Conservation (phyloP, 2,113 vertebrate species). For the Ptyas mucosa region DNA sequence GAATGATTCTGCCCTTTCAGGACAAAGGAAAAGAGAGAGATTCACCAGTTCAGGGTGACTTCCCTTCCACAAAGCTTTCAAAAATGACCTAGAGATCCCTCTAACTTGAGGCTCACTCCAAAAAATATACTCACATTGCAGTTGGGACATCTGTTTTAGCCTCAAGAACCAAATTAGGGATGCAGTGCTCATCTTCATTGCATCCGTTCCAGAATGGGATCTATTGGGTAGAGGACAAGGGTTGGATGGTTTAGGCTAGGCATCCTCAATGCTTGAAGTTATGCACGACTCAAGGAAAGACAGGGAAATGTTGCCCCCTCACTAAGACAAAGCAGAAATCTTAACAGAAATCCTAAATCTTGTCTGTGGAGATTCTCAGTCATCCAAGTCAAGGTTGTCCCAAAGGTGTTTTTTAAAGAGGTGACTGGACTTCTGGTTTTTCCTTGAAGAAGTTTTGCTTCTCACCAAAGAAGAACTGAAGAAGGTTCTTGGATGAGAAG, state of each 20-base stretch:
- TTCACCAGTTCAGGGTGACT: neutral
- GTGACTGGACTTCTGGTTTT: too few relatives aligned
- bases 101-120: accelerated
- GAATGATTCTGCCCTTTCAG: neutral
- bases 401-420: too few relatives aligned
- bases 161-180: conserved; percentile 87
- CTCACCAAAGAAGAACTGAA: neutral
- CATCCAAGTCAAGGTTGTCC: neutral
- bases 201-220: conserved; percentile 98
- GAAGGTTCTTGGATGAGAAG: neutral
- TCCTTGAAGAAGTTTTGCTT: too few relatives aligned
- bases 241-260: neutral
- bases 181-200: conserved; percentile 90
- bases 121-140: conserved; percentile 72
- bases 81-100: neutral
- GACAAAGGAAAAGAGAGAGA: neutral
- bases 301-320: neutral
- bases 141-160: conserved; percentile 83
- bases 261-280: neutral
- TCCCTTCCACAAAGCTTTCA: neutral
- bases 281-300: neutral
- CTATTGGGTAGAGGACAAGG: conserved; percentile 58
- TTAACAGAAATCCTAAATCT: neutral
- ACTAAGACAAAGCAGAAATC: neutral
- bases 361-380: neutral